Evolutionary conservation across 2,797 vertebrate genomes (phyloP).

Genomic region (Enteromius paludinosus): DNA sequence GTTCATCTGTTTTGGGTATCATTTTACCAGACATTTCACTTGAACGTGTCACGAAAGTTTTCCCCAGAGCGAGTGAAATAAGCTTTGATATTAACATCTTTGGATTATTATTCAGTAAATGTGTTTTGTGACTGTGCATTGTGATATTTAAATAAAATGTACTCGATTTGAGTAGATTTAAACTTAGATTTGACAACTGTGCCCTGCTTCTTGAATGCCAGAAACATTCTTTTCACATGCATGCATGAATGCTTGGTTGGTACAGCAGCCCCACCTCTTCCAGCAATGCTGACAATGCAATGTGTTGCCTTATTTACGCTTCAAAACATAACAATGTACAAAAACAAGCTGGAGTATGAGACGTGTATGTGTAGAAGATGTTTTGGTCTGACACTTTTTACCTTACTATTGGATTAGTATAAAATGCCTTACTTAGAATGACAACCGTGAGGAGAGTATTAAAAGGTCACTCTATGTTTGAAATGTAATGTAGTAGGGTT

Average conservation of each 20-base stretch:
- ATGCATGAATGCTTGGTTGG: background rate
- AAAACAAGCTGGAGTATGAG: background rate
- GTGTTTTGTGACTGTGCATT: too few relatives aligned
- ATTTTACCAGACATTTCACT: background rate
- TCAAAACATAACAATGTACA: background rate
- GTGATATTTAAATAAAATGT: background rate
- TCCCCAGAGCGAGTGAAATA: background rate
- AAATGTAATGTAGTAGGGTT: background rate
- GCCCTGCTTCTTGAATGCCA: background rate
- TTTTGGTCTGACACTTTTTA: background rate
- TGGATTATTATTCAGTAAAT: background rate
- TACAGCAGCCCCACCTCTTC: background rate
- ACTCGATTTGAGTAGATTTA: background rate
- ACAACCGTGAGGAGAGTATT: background rate
- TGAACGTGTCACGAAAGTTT: background rate
- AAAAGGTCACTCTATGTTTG: constrained; percentile 8
- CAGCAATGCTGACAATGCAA: constrained; percentile 6
- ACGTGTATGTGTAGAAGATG: too few relatives aligned
- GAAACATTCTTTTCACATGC: background rate
- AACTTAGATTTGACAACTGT: background rate
- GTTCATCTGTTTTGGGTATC: background rate
- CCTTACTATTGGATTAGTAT: background rate
- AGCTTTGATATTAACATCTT: background rate
- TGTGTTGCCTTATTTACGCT: background rate
- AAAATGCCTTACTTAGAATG: background rate